Evolutionary conservation across 2,888 invertebrate genomes (phyloP), one percentile per base, ranked within the genome.

Genomic region (Xestobium rufovillosum): DNA sequence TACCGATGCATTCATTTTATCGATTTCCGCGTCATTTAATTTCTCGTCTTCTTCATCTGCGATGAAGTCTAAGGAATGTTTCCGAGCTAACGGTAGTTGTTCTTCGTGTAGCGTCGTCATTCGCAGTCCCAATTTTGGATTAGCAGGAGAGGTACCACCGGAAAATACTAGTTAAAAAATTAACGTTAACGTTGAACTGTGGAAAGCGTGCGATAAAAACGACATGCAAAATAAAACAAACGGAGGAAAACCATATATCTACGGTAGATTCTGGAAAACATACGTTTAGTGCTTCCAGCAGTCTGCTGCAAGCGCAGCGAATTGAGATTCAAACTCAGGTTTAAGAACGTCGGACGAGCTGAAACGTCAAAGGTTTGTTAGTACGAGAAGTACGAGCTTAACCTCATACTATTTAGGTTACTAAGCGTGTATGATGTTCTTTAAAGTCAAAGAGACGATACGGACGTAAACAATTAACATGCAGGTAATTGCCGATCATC

Each of bases 281-380:
- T 88, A 89, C 89, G 84, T 83, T 89, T 89, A 68, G 73, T 62
- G 52, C 63, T 68, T 63, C 69, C 69, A 56, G 78, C 77, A 62
- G 82, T 76, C 66, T 85, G 87, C 73, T 85, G 86, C 65, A 85
- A 82, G 70, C 88, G 81, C 73, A 88, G 76, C 62, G 86, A 80
- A 76, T 89, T 90, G 72, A 88, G 80, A 78, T 87, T 90, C 77
- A 89, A 76, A 76, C 85, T 90, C 76, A 95, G 85, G 81, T 92
- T 94, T 74, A 95, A 84, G 81, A 92, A 95, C 69, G 92, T 95
- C 66, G 95, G 95, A 63, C 95, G 88, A 71, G 94, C 94, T 95
- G 92, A 76, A 83, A 83, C 71, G 67, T 53, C 48, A 58, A 53
- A 53, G 52, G 49, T n/a, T 33, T 34, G 31, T 10, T 31, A 31